phyloP scores from a whole-genome alignment of 1,140 invertebrate species.

The Plodia interpunctella region DNA sequence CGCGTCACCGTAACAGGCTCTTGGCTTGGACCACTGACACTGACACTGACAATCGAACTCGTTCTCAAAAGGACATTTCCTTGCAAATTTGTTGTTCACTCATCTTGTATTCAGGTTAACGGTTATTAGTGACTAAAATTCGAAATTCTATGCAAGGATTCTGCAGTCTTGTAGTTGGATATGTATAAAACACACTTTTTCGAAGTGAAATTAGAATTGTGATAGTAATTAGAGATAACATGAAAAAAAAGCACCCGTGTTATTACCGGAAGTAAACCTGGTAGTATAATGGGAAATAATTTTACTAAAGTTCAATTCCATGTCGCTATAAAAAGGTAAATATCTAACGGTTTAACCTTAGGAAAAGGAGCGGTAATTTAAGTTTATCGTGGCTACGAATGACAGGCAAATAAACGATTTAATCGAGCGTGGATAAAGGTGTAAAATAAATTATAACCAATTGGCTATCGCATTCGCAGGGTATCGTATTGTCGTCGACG shows the following conservation, averaged over 20 bases:
- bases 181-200: too few species aligned
- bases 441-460: conserved; percentile 19
- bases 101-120: conserved; percentile 15
- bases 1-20: conserved; percentile 35
- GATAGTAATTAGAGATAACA: too few species aligned
- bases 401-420: conserved; percentile 3
- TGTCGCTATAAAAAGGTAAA: neutral
- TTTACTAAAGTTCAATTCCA: too few species aligned
- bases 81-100: conserved; percentile 4
- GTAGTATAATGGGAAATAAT: too few species aligned
- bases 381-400: neutral
- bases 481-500: conserved; percentile 41
- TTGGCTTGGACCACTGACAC: conserved; percentile 30
- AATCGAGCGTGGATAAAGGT: conserved; percentile 9
- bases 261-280: too few species aligned
- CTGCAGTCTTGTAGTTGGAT: conserved; percentile 9
- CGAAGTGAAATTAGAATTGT: too few species aligned
- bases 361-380: conserved; percentile 4
- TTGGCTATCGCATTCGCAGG: conserved; percentile 37
- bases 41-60: conserved; percentile 27
- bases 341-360: neutral
- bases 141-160: conserved; percentile 14
- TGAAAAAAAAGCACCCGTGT: too few species aligned
- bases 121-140: conserved; percentile 8
- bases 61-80: conserved; percentile 21